Percentiles rank a stretch among this genome's conserved stretches.
Conservation (phyloP, 1,140 invertebrate genomes). For the Arctopsyche grandis region DNA sequence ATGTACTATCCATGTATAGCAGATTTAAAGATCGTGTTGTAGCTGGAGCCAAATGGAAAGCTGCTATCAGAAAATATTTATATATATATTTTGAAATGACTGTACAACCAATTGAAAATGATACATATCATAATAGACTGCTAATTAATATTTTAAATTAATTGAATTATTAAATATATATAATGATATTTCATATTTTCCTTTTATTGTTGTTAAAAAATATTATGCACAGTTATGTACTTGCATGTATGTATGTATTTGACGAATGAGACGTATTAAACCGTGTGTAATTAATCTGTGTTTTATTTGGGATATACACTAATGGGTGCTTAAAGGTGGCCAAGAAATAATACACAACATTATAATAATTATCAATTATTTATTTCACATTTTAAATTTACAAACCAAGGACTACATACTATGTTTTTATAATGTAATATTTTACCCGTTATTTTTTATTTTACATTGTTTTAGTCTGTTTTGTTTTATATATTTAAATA, state of each 20-base stretch:
- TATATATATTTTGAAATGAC: conserved; percentile 51
- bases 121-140: conserved; percentile 56
- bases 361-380: conserved; percentile 68
- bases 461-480: conserved; percentile 64
- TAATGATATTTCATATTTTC: conserved; percentile 49
- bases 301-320: no score
- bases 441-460: conserved; percentile 64
- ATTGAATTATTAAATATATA: conserved; percentile 44
- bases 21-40: conserved; percentile 9
- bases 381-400: conserved; percentile 67
- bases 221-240: conserved; percentile 50
- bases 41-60: conserved; percentile 21
- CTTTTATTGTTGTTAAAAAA: conserved; percentile 51
- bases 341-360: conserved; percentile 56
- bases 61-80: conserved; percentile 19
- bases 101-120: conserved; percentile 55
- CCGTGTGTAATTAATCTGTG: conserved; percentile 37
- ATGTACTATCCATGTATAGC: conserved; percentile 66
- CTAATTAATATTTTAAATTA: conserved; percentile 53
- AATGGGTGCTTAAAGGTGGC: no score
- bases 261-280: conserved; percentile 40
- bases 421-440: conserved; percentile 64
- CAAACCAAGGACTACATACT: conserved; percentile 67
- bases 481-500: conserved; percentile 63
- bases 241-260: conserved; percentile 44